Base-by-base conservation (phyloP, 2,797 vertebrate species). In the Chaetophractus vellerosus region DNA sequence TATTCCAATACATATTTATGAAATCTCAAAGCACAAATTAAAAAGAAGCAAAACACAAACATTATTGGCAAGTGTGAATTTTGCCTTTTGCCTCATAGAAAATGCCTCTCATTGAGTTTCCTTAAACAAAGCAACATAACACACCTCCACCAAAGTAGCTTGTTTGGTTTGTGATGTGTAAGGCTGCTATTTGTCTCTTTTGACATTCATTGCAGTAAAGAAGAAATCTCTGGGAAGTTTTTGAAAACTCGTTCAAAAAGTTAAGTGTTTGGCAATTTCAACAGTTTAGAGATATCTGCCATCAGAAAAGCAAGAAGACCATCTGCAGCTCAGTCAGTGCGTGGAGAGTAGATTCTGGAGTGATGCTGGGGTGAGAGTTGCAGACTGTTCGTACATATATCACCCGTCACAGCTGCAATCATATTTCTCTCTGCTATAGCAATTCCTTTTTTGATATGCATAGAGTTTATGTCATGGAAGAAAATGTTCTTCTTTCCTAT, bases 311-410 rank as follows among this genome's bases (percentile, higher is more conserved):
- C 82, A 89, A 96, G 83, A 38, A 92, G 81, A 5, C 55, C 88
- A 84, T 87, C 87, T 90, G 88, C 95, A 93, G 84, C 24, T 92
- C 63, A 92, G 72, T 36, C 93, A 87, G 96, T 0, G 7, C 95
- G 86, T 78, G 52, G 79, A 83, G 64, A 88, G 38, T 66, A 79
- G 97, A 97, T 97, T 89, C 45, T 19, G 57, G 97, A 95, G 69
- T 26, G 92, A 66, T 15, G 57, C 10, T 38, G 61, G 93, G 33
- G 78, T 93, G 82, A 95, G 81, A 75, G 79, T 26, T 88, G 88
- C 45, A 82, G 95, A 80, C 96, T 98, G 72, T 63, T 96, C 50
- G 33, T 28, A 88, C 93, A 59, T 81, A 59, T 81, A 79, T 95
- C 94, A 72, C 59, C 88, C 96, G 36, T 59, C 28, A 88, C 80